Evolutionary conservation across 2,888 invertebrate species (phyloP).

Genomic region (Auanema freiburgensis): DNA sequence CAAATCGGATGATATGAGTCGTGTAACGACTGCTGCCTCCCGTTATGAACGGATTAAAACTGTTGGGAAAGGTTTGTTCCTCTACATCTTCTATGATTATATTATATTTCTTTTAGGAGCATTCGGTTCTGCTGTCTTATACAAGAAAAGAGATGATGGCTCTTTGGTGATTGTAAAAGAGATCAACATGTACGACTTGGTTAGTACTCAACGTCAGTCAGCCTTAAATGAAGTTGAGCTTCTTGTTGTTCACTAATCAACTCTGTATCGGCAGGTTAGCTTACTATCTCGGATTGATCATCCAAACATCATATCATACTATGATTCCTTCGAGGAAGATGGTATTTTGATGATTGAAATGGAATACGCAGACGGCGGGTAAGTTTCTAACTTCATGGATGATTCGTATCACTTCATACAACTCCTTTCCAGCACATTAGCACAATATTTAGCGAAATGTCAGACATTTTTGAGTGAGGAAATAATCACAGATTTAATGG

Average conservation of each 20-base stretch:
- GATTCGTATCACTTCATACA: background rate
- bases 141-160: slow-evolving; percentile 73
- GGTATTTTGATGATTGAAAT: slow-evolving; percentile 77
- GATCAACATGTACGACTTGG: slow-evolving; percentile 75
- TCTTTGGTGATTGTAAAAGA: slow-evolving; percentile 77
- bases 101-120: slow-evolving; percentile 68
- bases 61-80: slow-evolving; percentile 71
- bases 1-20: slow-evolving; percentile 12
- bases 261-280: slow-evolving; percentile 62
- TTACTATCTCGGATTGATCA: slow-evolving; percentile 76
- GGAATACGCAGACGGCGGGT: slow-evolving; percentile 79
- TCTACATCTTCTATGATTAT: background rate
- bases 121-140: slow-evolving; percentile 76
- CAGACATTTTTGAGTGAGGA: slow-evolving; percentile 71
- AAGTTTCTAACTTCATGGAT: slow-evolving; percentile 11
- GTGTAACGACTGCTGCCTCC: slow-evolving; percentile 41
- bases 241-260: background rate
- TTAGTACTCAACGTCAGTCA: slow-evolving; percentile 73
- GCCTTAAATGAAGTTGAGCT: slow-evolving; percentile 57
- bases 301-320: slow-evolving; percentile 75
- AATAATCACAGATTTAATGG: slow-evolving; percentile 37
- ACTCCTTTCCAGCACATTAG: slow-evolving; percentile 69
- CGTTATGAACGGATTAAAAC: slow-evolving; percentile 72
- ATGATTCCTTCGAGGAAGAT: slow-evolving; percentile 77
- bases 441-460: slow-evolving; percentile 72